These are phyloP conservation scores for Pogoniulus pusillus DNA, from an alignment of 2,797 vertebrate genomes.

Conservation along the genomic window DNA sequence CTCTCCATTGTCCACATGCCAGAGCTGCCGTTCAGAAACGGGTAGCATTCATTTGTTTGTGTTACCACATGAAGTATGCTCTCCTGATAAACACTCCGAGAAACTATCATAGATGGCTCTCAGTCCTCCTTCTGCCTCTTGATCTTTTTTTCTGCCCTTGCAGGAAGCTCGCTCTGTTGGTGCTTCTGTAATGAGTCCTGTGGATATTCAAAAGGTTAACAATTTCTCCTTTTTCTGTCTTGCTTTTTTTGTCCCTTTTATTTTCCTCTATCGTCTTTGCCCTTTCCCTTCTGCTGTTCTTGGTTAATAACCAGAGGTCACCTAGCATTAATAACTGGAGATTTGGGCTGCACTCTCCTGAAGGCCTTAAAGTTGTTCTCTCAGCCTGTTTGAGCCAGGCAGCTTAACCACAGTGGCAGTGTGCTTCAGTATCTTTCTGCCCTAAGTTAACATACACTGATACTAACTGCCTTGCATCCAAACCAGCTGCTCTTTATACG, in stretches of 20 bases:
- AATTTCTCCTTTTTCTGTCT: slow-evolving; percentile 48
- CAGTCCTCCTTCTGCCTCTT: slow-evolving; percentile 49
- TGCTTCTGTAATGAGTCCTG: slow-evolving; percentile 74
- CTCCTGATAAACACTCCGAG: background rate
- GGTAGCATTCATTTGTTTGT: background rate
- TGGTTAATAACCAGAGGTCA: background rate
- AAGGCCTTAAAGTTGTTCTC: background rate
- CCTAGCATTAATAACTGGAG: background rate
- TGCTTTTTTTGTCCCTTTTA: background rate
- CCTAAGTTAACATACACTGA: background rate
- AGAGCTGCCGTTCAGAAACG: background rate
- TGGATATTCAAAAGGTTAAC: slow-evolving; percentile 80
- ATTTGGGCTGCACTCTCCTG: background rate
- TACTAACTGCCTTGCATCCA: background rate
- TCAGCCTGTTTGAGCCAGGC: background rate
- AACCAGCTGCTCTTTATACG: background rate
- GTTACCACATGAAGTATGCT: background rate
- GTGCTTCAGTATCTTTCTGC: background rate
- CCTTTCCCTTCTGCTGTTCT: background rate
- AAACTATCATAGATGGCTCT: background rate
- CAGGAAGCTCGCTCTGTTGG: slow-evolving; percentile 77
- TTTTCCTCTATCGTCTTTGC: background rate
- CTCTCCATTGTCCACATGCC: background rate
- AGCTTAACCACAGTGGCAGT: background rate
- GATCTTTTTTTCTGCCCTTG: slow-evolving; percentile 73